These are phyloP conservation scores for Halichondria panicea DNA, from an alignment of 37 sponge, comb jelly and placozoan species.

Conservation along the genomic window DNA sequence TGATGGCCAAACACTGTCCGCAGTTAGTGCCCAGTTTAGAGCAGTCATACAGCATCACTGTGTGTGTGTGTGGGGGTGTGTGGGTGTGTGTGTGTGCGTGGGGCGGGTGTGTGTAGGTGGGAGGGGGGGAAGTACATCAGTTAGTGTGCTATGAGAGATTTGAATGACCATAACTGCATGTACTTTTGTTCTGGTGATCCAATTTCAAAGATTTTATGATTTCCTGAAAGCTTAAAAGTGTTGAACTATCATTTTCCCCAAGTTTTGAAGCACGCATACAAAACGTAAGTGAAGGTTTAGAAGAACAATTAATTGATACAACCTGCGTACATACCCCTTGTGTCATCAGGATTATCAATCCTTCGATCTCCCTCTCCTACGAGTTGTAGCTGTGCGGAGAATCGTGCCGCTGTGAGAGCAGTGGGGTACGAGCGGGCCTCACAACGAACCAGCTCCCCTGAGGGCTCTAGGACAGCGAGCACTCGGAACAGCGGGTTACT, in stretches of 20 bases:
- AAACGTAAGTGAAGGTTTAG: too few species aligned
- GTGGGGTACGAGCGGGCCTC: not conserved
- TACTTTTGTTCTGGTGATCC: too few species aligned
- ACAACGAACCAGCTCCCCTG: not conserved
- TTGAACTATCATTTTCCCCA: too few species aligned
- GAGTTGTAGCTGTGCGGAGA: not conserved
- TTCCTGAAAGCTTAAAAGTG: too few species aligned
- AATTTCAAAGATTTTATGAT: too few species aligned
- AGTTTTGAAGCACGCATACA: too few species aligned
- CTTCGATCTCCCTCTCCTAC: not conserved
- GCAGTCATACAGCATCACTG: conserved; percentile 84
- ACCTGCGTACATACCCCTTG: not conserved
- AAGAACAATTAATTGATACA: too few species aligned
- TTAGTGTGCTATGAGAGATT: too few species aligned
- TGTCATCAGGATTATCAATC: conserved; percentile 4
- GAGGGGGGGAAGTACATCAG: too few species aligned
- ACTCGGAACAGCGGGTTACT: not conserved
- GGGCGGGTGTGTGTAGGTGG: not conserved
- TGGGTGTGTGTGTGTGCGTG: not conserved
- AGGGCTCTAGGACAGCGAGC: not conserved
- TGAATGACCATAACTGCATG: too few species aligned
- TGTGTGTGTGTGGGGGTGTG: not conserved
- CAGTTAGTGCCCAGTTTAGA: conserved; percentile 71
- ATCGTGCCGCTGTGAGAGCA: not conserved
- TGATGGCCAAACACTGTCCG: conserved; percentile 73